Evolutionary conservation across 2,113 vertebrate species (phyloP), one percentile per base, ranked within the genome.

Genomic region (Thermophis baileyi): DNA sequence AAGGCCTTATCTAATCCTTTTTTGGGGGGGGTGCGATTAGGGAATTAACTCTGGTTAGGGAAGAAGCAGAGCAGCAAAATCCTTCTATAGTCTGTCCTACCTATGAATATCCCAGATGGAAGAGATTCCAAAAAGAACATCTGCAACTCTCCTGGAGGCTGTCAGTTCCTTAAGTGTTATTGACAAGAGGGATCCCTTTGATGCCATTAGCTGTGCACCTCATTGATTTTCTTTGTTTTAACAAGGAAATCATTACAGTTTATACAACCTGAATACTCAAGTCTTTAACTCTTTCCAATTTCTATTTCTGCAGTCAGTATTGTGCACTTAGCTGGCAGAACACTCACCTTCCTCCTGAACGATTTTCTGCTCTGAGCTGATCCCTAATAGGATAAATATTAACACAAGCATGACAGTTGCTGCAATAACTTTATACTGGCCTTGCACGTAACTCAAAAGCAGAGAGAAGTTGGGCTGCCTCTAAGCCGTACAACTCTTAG

Each of bases 211-310:
- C 20, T 0, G 0, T 44, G 89, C 20, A 12, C 60, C 24, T 3
- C 91, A 93, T 94, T 25, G 91, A 96, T 94, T 93, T 94, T 89
- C 92, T n/a, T 24, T 92, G 92, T 91, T 94, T 94, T 92, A 93
- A 94, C 91, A 96, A 96, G 95, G 27, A 97, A 89, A 92, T 97
- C 95, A 50, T 24, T 0, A 0, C 49, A 89, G 94, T 95, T 95
- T 94, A 94, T 95, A 94, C 93, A 95, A 93, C 93, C 92, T 27
- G 0, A 2, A 92, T 94, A 88, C 87, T 90, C 50, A 54, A 0
- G 89, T 0, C 4, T 86, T 63, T 96, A 92, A 87, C 90, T 90
- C 0, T 2, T 81, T 89, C 93, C 53, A 40, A 53, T 55, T 93
- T 63, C 88, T 89, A 0, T 55, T 94, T 53, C 74, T 40, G 35